Evolutionary conservation across 2,113 vertebrate genomes (phyloP).

Genomic region (Seriola dumerili): DNA sequence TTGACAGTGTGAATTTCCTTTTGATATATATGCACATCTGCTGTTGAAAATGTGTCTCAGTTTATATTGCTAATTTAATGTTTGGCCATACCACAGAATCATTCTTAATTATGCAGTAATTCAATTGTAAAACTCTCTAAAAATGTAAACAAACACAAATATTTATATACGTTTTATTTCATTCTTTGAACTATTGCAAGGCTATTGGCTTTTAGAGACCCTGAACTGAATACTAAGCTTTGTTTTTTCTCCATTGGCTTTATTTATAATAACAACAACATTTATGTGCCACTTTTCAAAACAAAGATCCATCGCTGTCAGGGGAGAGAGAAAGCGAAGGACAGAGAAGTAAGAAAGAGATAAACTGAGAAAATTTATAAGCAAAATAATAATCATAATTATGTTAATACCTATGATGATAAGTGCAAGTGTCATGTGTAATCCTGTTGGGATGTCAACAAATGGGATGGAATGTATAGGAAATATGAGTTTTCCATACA

Average conservation of each 20-base stretch:
- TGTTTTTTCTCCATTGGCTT: conserved; percentile 14
- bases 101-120: conserved; percentile 52
- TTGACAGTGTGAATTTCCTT: conserved; percentile 61
- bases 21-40: conserved; percentile 75
- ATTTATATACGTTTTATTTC: conserved; percentile 14
- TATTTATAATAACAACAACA: conserved; percentile 7
- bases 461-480: neutral
- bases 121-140: conserved; percentile 39
- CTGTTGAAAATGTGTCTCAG: conserved; percentile 50
- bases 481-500: neutral
- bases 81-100: conserved; percentile 42
- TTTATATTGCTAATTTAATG: conserved; percentile 64
- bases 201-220: conserved; percentile 28
- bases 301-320: neutral
- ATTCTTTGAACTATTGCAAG: conserved; percentile 23
- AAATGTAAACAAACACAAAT: conserved; percentile 33
- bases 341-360: neutral
- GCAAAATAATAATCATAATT: neutral
- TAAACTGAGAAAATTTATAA: neutral
- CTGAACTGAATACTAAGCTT: conserved; percentile 28
- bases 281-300: conserved; percentile 8
- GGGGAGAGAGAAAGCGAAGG: neutral
- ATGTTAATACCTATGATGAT: neutral
- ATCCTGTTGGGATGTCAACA: neutral
- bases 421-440: neutral